phyloP scores from a whole-genome alignment of 2,888 invertebrate species.

The Cyclophora punctaria region DNA sequence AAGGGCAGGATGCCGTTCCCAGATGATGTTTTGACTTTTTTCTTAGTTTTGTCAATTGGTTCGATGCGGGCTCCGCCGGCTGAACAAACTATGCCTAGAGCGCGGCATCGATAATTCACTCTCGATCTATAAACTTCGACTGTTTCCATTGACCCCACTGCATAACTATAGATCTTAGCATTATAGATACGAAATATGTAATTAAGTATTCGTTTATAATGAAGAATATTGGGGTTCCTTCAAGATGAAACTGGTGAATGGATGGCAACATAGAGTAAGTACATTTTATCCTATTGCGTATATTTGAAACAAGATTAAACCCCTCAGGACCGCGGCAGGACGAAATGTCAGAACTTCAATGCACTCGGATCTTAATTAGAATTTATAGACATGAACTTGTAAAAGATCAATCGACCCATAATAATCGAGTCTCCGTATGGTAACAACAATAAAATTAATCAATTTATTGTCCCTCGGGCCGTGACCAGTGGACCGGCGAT shows the following conservation, averaged over 20 bases:
- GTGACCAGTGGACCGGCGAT: slow-evolving; percentile 9
- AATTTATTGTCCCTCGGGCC: slow-evolving; percentile 8
- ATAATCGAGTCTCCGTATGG: slow-evolving; percentile 10
- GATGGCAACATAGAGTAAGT: no score
- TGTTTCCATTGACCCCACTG: slow-evolving; percentile 42
- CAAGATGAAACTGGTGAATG: no score
- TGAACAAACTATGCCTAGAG: slow-evolving; percentile 61
- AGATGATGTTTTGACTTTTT: slow-evolving; percentile 33
- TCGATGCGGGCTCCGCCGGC: slow-evolving; percentile 20
- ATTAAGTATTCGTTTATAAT: no score
- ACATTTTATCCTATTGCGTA: no score
- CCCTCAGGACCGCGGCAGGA: no score
- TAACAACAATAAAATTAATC: slow-evolving; percentile 12
- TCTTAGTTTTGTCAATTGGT: slow-evolving; percentile 42
- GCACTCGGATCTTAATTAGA: no score
- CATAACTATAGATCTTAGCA: no score
- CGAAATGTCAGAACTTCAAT: no score
- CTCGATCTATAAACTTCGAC: slow-evolving; percentile 42
- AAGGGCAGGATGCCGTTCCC: slow-evolving; percentile 59
- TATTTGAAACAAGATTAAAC: no score
- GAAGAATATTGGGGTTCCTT: no score
- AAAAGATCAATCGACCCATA: slow-evolving; percentile 8
- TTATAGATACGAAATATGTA: no score
- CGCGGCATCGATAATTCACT: slow-evolving; percentile 69
- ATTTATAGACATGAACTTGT: no score